These are phyloP conservation scores for Baccha elongata DNA, from an alignment of 2,888 invertebrate genomes.

Conservation along the genomic window DNA sequence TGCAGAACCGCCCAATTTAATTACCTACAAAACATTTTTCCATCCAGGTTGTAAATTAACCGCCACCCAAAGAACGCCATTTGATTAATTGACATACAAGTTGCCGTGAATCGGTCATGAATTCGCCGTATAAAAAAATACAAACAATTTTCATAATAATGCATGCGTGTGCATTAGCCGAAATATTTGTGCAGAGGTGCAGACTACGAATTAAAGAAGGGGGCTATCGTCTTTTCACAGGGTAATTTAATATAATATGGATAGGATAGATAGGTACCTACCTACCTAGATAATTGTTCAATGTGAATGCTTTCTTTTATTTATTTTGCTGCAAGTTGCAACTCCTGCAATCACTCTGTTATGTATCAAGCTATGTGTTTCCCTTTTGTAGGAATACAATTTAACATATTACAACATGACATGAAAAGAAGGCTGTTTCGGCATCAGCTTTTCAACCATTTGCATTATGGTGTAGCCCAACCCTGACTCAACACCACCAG, in stretches of 20 bases:
- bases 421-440: neutral
- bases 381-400: constrained; percentile 41
- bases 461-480: constrained; percentile 59
- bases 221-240: neutral
- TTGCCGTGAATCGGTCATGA: constrained; percentile 63
- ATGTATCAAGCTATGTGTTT: constrained; percentile 1
- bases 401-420: constrained; percentile 11
- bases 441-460: constrained; percentile 58
- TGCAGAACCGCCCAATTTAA: constrained; percentile 70
- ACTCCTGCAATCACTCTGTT: constrained; percentile 6
- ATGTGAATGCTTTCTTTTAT: constrained; percentile 64
- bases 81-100: constrained; percentile 69
- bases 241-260: no score
- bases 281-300: constrained; percentile 62
- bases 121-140: constrained; percentile 54
- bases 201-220: constrained; percentile 20
- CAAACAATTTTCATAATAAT: constrained; percentile 17
- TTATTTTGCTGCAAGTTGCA: constrained; percentile 61
- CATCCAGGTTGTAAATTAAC: constrained; percentile 30
- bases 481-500: constrained; percentile 45
- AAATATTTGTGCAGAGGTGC: constrained; percentile 52
- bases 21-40: constrained; percentile 48
- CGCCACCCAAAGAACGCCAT: constrained; percentile 55
- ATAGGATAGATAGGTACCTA: no score
- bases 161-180: constrained; percentile 54